A percentile compares a stretch with the other conserved stretches of the same genome.
Conservation (phyloP, 1,140 invertebrate genomes). For the Drosophila dunni region DNA sequence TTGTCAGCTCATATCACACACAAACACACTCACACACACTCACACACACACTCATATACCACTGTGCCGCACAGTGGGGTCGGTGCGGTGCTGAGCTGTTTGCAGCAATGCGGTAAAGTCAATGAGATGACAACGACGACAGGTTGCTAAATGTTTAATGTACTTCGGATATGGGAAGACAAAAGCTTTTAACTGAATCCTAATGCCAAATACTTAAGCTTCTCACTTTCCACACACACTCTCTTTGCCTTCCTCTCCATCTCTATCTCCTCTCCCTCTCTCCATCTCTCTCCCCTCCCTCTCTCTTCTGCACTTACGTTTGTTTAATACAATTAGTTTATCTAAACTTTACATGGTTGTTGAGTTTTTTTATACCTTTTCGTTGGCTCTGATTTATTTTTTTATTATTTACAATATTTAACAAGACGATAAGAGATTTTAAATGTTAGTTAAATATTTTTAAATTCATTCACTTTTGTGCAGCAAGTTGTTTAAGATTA, state of each 20-base stretch:
- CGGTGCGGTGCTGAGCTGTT: constrained; percentile 21
- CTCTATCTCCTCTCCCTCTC: not conserved
- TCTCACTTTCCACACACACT: not conserved
- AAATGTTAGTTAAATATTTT: too few species aligned
- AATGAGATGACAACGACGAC: constrained; percentile 67
- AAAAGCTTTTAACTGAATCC: constrained; percentile 62
- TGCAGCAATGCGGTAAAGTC: constrained; percentile 75
- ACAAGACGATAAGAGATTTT: too few species aligned
- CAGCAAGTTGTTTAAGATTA: too few species aligned
- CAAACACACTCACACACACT: too few species aligned
- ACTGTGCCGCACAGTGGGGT: not conserved
- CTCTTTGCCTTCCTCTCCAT: not conserved
- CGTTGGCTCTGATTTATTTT: too few species aligned
- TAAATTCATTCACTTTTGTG: too few species aligned
- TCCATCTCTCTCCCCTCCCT: not conserved
- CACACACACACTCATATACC: not conserved
- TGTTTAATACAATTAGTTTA: constrained; percentile 20
- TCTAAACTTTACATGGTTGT: constrained; percentile 8
- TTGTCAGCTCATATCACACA: not conserved
- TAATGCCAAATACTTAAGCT: constrained; percentile 25
- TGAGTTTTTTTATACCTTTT: too few species aligned
- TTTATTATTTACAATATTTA: too few species aligned
- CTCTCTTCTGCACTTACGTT: constrained; percentile 1
- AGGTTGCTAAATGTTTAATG: constrained; percentile 78
- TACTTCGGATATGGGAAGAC: constrained; percentile 47